Percentiles rank a stretch among this genome's conserved stretches.
These are phyloP conservation scores for Tubulanus polymorphus DNA, from an alignment of 2,888 invertebrate genomes.

Conservation along the genomic window DNA sequence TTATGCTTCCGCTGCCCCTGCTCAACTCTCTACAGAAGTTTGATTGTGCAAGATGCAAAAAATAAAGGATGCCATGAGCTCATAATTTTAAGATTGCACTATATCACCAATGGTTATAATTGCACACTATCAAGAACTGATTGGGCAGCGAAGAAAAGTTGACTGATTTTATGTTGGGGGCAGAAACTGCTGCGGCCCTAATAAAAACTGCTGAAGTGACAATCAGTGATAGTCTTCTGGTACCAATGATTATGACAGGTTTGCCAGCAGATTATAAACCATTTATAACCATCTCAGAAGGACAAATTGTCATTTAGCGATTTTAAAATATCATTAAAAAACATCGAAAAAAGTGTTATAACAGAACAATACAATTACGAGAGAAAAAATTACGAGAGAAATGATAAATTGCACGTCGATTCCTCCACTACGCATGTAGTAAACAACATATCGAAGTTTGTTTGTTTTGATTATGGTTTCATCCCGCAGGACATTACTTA, in stretches of 20 bases:
- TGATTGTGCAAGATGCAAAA: conserved; percentile 16
- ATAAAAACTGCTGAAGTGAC: conserved; percentile 9
- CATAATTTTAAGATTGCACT: conserved; percentile 9
- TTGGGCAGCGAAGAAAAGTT: not conserved
- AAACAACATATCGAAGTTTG: conserved; percentile 10
- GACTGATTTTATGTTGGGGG: conserved; percentile 17
- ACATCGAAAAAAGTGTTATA: too few species aligned
- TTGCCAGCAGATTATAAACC: conserved; percentile 10
- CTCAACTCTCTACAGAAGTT: too few species aligned
- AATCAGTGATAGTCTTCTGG: conserved; percentile 12
- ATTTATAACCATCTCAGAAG: conserved; percentile 10
- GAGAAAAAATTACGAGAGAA: not conserved
- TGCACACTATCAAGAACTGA: conserved; percentile 1
- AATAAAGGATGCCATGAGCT: conserved; percentile 15
- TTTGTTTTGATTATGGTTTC: conserved; percentile 15
- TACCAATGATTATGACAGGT: conserved; percentile 15
- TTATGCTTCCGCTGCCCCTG: too few species aligned
- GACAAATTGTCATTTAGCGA: conserved; percentile 7
- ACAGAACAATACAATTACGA: too few species aligned
- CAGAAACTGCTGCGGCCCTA: conserved; percentile 9
- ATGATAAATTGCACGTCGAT: conserved; percentile 11
- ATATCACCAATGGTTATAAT: not conserved
- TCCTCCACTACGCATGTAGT: too few species aligned
- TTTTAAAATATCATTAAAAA: conserved; percentile 14
- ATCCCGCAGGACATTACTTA: conserved; percentile 12